Base-by-base conservation (phyloP, 2,888 invertebrate species). In the Blastobasis adustella region DNA sequence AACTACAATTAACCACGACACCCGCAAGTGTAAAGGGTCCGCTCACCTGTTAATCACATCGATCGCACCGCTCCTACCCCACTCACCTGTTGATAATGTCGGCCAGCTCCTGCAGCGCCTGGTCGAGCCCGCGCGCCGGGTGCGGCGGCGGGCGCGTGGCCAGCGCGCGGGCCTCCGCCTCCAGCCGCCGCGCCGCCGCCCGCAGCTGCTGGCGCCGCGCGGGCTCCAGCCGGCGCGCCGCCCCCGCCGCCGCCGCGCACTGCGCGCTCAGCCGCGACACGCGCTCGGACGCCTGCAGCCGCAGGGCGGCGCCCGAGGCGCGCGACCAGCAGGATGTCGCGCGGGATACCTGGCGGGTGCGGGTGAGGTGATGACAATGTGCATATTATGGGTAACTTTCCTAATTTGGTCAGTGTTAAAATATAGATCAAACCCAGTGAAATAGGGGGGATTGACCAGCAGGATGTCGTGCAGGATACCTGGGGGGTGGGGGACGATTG, bases 181-280 rank as follows among this genome's bases (percentile, higher is more conserved):
- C 84, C 36, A 82, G 76, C 0, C 75, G 65, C 47, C 69, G 68
- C 54, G 72, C 76, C 4, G 68, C 73, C 10, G 71, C 73, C 56
- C 74, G 72, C 61, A 78, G 67, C 47, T 69, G 96, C 94, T 67
- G 70, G 60, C 66, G 79, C 71, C 64, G 71, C 68, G 60, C 75
- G 78, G 76, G 95, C 95, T 10, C 96, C 92, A 23, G 23, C 72
- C 96, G 94, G 66, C 52, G 91, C 40, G 95, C 93, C 45, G 95
- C 92, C 72, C 96, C 94, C 95, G 79, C 97, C 96, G 70, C 96
- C 62, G 93, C 93, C 66, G 93, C 91, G 82, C 97, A 97, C 60
- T 94, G 93, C 23, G 93, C 92, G 69, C 96, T 95, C 66, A 98
- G 90, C 60, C 94, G 90, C 62, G 95, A 94, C 49, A 95, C 71